Conservation (phyloP, 2,888 invertebrate genomes). For the Drosophila ezoana region DNA sequence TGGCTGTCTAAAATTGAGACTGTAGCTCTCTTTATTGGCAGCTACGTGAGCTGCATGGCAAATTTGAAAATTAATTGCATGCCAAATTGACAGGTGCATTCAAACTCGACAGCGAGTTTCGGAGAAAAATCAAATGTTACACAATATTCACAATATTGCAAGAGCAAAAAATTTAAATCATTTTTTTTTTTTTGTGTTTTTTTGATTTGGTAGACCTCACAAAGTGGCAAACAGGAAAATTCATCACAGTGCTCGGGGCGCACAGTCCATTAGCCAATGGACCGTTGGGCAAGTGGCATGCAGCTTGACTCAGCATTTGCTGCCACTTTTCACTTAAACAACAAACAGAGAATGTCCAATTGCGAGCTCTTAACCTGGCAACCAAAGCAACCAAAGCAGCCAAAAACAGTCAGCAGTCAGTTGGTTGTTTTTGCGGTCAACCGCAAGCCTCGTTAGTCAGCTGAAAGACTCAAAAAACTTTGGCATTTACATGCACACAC, state of each 20-base stretch:
- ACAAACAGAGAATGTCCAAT: constrained; percentile 24
- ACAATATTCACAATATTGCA: constrained; percentile 3
- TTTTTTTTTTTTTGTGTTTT: too few species aligned
- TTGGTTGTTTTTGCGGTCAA: constrained; percentile 61
- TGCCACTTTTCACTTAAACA: constrained; percentile 22
- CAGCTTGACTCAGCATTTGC: constrained; percentile 23
- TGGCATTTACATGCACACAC: constrained; percentile 1
- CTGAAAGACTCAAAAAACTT: constrained; percentile 38
- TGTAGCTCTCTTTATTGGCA: constrained; percentile 25
- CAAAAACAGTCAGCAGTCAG: constrained; percentile 23
- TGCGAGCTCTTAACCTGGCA: constrained; percentile 20
- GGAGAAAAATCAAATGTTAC: background rate
- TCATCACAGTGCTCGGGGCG: background rate
- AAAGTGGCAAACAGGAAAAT: background rate
- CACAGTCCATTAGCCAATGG: constrained; percentile 24
- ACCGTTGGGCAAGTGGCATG: constrained; percentile 10
- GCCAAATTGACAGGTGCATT: constrained; percentile 18
- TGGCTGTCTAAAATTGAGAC: background rate
- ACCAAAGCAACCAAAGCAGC: constrained; percentile 4
- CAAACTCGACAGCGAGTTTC: constrained; percentile 1
- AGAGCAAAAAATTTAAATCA: too few species aligned
- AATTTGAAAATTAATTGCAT: constrained; percentile 37
- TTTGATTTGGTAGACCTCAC: background rate
- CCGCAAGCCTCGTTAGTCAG: constrained; percentile 52
- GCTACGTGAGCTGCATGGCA: constrained; percentile 38